A percentile compares a stretch with the other conserved stretches of the same genome.
These are phyloP conservation scores for Paedocypris sp. DNA, from an alignment of 2,113 vertebrate species.

Conservation along the genomic window DNA sequence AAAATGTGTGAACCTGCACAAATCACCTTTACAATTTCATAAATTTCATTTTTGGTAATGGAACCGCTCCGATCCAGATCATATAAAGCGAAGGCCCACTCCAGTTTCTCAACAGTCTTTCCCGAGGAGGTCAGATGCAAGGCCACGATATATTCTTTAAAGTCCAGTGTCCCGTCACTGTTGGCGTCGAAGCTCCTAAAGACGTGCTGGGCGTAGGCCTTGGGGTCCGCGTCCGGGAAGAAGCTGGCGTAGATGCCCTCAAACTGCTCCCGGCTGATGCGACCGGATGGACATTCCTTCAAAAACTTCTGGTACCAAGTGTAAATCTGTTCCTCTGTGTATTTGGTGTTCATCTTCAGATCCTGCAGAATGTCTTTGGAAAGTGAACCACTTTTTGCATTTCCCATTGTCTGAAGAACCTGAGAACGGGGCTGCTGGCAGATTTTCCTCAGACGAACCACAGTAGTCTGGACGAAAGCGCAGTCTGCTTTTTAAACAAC, in stretches of 20 bases:
- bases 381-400: conserved; percentile 41
- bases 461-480: background rate
- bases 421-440: background rate
- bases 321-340: conserved; percentile 36
- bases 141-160: conserved; percentile 52
- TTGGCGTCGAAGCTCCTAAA: conserved; percentile 42
- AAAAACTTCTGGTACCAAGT: conserved; percentile 46
- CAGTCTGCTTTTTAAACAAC: conserved; percentile 23
- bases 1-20: background rate
- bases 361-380: conserved; percentile 46
- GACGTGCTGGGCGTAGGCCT: conserved; percentile 46
- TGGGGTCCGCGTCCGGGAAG: conserved; percentile 46
- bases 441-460: background rate
- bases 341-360: conserved; percentile 43
- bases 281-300: conserved; percentile 42
- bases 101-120: conserved; percentile 41
- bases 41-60: conserved; percentile 49
- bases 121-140: conserved; percentile 49
- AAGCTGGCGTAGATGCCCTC: conserved; percentile 47
- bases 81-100: conserved; percentile 50
- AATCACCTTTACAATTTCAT: conserved; percentile 46
- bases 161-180: conserved; percentile 33
- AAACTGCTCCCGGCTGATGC: conserved; percentile 41
- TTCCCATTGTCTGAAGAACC: conserved; percentile 37
- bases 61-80: conserved; percentile 46